Conservation (phyloP, 1,140 invertebrate genomes). For the Drosophila ogumai region DNA sequence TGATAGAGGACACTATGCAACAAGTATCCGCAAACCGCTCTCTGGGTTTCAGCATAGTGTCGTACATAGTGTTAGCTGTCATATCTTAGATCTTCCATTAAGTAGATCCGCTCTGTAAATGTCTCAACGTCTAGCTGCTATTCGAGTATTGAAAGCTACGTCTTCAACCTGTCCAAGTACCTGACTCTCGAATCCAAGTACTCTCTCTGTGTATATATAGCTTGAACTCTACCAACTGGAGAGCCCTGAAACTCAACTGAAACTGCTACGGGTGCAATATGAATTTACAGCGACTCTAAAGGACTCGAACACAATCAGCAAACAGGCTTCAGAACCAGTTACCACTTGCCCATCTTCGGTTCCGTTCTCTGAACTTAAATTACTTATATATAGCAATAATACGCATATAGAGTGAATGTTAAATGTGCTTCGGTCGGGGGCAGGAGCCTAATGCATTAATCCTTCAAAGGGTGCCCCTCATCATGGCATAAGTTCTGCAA, state of each 20-base stretch:
- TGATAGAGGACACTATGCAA: constrained; percentile 55
- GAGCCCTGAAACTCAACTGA: constrained; percentile 14
- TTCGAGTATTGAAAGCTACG: constrained; percentile 61
- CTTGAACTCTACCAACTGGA: constrained; percentile 16
- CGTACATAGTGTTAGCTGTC: constrained; percentile 53
- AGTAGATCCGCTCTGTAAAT: constrained; percentile 49
- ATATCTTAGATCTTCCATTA: constrained; percentile 80
- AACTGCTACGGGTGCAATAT: constrained; percentile 46
- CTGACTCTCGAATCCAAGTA: constrained; percentile 53
- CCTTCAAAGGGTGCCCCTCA: constrained; percentile 31
- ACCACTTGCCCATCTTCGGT: constrained; percentile 15
- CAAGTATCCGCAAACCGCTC: constrained; percentile 1
- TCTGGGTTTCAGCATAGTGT: constrained; percentile 24
- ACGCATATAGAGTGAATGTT: constrained; percentile 40
- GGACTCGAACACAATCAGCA: constrained; percentile 48
- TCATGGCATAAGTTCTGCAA: constrained; percentile 26
- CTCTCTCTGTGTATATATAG: constrained; percentile 28
- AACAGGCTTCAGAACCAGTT: constrained; percentile 40
- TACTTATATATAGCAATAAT: constrained; percentile 9
- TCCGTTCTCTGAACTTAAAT: constrained; percentile 14
- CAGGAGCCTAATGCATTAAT: constrained; percentile 31
- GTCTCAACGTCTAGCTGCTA: constrained; percentile 42
- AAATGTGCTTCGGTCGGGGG: constrained; percentile 30
- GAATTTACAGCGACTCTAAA: constrained; percentile 36
- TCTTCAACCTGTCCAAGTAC: constrained; percentile 79